Evolutionary conservation across 2,888 invertebrate genomes (phyloP), one percentile per base, ranked within the genome.

Genomic region (Quadriops clusia): DNA sequence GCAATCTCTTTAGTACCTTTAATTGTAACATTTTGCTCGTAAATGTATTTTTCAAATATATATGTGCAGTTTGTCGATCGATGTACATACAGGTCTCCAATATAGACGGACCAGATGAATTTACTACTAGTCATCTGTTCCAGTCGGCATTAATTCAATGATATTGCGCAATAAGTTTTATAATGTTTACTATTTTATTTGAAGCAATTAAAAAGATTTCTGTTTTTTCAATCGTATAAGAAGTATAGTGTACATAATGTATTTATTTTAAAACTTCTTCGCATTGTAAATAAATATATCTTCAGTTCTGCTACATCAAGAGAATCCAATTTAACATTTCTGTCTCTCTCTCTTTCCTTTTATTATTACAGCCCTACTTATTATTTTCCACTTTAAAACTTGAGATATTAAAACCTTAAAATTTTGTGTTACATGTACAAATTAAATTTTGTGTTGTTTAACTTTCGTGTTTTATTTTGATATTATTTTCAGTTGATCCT

Each of bases 41-140:
- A 47, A 53, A 50, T 56, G 54, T 34, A 38, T 37, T 30, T 33
- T 36, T 31, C 30, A 28, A 37, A 35, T 27, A 38, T 44, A 39
- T 42, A 52, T 56, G 56, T 58, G 58, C 58, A 57, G 56, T 54
- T 55, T 54, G 50, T 55, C 53, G n/a, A n/a, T n/a, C n/a, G 51
- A 51, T 60, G 59, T 58, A 58, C 50, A 58, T 58, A 59, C 36
- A 28, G 17, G 14, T 14, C 23, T 16, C 21, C 28, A 24, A 38
- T 23, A 35, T 36, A 40, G 31, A 30, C 28, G 23, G 32, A 36
- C 32, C 36, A 39, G 37, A 30, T 32, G 31, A 31, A 38, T 33
- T 36, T 36, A 38, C 34, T 34, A 29, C n/a, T n/a, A n/a, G 36
- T 27, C 35, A 37, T 38, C 37, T 36, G 38, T 30, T 17, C 27